phyloP scores from a whole-genome alignment of 2,113 vertebrate species.

The Onychostruthus taczanowskii region DNA sequence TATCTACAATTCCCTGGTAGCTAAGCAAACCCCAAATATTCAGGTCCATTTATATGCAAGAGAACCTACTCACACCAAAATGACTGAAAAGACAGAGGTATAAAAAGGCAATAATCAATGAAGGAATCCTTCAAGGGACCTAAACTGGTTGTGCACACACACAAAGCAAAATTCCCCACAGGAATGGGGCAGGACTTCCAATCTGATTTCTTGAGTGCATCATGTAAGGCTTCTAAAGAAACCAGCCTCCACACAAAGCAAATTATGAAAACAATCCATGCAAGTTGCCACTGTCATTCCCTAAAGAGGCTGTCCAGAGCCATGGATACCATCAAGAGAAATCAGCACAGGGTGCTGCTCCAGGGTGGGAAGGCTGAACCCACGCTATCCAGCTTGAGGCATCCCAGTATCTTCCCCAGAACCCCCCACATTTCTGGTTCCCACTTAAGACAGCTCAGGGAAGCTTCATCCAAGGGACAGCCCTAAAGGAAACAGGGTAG shows the following conservation, averaged over 20 bases:
- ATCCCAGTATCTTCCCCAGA: background rate
- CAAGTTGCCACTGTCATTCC: background rate
- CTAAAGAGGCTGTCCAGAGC: background rate
- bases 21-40: background rate
- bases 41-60: background rate
- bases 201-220: background rate
- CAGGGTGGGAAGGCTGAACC: background rate
- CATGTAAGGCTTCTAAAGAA: background rate
- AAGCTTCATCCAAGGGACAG: background rate
- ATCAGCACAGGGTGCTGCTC: background rate
- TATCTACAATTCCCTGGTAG: background rate
- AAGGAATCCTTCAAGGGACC: background rate
- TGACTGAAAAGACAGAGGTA: background rate
- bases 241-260: background rate
- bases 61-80: background rate
- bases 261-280: background rate
- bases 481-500: background rate
- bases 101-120: background rate
- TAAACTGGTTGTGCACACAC: background rate
- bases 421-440: background rate
- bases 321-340: rapidly evolving
- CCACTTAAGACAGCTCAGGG: background rate
- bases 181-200: background rate
- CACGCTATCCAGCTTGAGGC: rapidly evolving
- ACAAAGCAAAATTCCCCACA: background rate